These are phyloP conservation scores for Catocala nupta DNA, from an alignment of 2,888 invertebrate genomes.

Conservation along the genomic window DNA sequence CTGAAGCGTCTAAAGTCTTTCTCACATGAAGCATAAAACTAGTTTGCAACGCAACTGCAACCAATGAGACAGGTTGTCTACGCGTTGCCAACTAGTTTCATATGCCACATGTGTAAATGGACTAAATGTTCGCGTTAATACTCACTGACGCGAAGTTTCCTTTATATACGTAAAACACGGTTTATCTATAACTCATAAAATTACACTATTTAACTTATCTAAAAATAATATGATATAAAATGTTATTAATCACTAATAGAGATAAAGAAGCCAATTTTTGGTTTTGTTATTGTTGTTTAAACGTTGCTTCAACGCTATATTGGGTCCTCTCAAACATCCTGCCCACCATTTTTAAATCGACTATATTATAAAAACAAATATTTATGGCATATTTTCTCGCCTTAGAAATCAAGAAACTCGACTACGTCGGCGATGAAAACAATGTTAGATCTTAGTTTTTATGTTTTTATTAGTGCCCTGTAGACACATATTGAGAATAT, in stretches of 20 bases:
- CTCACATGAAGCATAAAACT: constrained; percentile 2
- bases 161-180: constrained; percentile 51
- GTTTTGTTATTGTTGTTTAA: constrained; percentile 72
- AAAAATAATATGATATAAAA: constrained; percentile 79
- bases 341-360: not conserved
- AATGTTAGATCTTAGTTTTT: no score
- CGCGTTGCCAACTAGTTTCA: not conserved
- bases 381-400: no score
- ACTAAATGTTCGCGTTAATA: constrained; percentile 20
- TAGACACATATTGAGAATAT: not conserved
- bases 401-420: no score
- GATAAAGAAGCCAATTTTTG: constrained; percentile 84
- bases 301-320: constrained; percentile 67
- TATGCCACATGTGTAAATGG: constrained; percentile 1
- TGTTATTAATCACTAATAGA: constrained; percentile 75
- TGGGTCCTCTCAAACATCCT: constrained; percentile 49
- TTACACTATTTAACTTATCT: constrained; percentile 70
- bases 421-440: no score
- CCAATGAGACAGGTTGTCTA: no score
- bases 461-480: no score
- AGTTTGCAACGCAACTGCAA: not conserved
- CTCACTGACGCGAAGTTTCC: constrained; percentile 26
- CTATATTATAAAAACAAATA: no score
- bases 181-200: constrained; percentile 61
- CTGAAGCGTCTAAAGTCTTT: constrained; percentile 18